Evolutionary conservation across 2,888 invertebrate genomes (phyloP).

Genomic region (Megastigmus dorsalis): DNA sequence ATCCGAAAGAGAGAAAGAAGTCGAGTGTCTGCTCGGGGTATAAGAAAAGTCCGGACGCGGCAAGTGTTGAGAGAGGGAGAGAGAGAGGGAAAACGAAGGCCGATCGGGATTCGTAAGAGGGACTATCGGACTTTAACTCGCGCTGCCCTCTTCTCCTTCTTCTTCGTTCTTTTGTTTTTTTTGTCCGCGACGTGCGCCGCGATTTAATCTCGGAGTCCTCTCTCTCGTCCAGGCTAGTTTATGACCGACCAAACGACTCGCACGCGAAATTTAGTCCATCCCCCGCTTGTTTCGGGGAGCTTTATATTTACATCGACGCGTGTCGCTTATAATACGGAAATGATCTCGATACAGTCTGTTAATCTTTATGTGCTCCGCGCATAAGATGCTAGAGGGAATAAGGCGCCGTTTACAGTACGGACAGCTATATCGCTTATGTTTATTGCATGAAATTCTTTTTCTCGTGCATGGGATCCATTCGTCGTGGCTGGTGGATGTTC

Average conservation of each 20-base stretch:
- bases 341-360: background rate
- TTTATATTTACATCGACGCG: slow-evolving; percentile 19
- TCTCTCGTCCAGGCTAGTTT: slow-evolving; percentile 22
- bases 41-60: background rate
- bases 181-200: slow-evolving; percentile 25
- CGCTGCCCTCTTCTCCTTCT: too few species aligned
- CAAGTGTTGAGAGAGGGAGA: background rate
- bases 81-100: background rate
- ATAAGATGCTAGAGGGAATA: background rate
- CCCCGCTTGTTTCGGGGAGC: background rate
- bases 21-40: background rate
- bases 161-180: slow-evolving; percentile 35
- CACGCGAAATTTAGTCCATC: slow-evolving; percentile 32
- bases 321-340: background rate
- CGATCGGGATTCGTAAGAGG: slow-evolving; percentile 10
- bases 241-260: slow-evolving; percentile 31
- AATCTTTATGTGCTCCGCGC: background rate
- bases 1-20: background rate
- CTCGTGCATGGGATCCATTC: too few species aligned
- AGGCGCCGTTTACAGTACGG: background rate
- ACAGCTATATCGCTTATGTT: background rate
- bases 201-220: slow-evolving; percentile 51
- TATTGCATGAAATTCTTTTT: background rate
- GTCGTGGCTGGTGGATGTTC: too few species aligned
- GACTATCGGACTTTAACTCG: too few species aligned